A percentile compares a stretch with the other conserved stretches of the same genome.
These are phyloP conservation scores for Macrobrachium nipponense DNA, from an alignment of 1,140 invertebrate species.

Conservation along the genomic window DNA sequence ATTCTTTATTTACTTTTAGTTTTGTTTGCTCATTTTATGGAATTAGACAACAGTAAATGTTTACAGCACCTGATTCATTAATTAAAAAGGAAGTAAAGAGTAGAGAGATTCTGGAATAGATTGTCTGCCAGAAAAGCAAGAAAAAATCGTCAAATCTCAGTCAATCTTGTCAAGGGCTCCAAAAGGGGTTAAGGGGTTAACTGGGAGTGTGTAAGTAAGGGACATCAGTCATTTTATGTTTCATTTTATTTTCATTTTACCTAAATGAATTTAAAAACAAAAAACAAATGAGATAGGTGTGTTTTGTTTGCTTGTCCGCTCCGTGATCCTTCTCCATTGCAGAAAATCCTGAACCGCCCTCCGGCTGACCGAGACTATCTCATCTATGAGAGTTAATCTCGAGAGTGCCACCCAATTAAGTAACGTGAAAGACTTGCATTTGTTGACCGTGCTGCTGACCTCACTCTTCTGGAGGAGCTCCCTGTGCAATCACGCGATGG, in stretches of 20 bases:
- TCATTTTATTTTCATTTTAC: neutral
- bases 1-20: no score
- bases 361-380: constrained; percentile 41
- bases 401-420: constrained; percentile 29
- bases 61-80: no score
- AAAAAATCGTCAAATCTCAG: no score
- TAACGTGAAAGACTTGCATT: constrained; percentile 46
- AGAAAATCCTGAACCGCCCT: constrained; percentile 22
- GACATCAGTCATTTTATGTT: no score
- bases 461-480: constrained; percentile 18
- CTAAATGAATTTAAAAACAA: neutral
- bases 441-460: constrained; percentile 12
- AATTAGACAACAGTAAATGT: no score
- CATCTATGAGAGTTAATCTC: constrained; percentile 46
- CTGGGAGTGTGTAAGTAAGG: no score
- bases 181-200: no score
- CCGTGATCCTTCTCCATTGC: constrained; percentile 53
- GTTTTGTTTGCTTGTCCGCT: constrained; percentile 21
- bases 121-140: no score
- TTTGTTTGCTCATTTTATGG: no score
- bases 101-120: no score
- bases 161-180: no score
- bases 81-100: no score
- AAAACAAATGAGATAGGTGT: neutral
- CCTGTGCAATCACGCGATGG: neutral